Conservation (phyloP, 2,888 invertebrate genomes). For the Tachina lurida region DNA sequence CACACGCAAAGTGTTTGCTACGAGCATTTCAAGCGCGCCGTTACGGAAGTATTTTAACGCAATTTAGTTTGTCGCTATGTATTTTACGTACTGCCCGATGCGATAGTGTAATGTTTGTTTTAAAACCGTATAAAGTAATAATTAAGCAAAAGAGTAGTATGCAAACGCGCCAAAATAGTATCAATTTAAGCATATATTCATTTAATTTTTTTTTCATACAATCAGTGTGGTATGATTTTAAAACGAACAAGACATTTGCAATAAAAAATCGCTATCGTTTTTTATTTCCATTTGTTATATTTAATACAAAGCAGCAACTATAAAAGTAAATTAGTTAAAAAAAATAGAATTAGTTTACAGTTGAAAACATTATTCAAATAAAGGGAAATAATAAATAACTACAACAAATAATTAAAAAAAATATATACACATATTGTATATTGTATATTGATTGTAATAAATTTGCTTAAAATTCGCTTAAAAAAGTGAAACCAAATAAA, state of each 20-base stretch:
- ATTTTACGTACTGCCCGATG: constrained; percentile 15
- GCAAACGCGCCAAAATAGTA: constrained; percentile 58
- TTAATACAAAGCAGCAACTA: constrained; percentile 8
- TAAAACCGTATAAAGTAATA: constrained; percentile 37
- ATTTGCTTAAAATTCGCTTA: neutral
- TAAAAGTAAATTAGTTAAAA: constrained; percentile 41
- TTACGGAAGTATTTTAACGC: constrained; percentile 71
- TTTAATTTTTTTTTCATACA: constrained; percentile 12
- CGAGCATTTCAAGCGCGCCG: constrained; percentile 67
- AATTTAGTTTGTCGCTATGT: constrained; percentile 60
- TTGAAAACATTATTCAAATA: constrained; percentile 21
- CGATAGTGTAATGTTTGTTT: constrained; percentile 32
- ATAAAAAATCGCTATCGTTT: neutral
- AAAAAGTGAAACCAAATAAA: constrained; percentile 13
- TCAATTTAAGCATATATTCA: constrained; percentile 11
- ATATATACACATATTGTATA: too few relatives aligned
- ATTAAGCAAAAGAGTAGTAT: constrained; percentile 33
- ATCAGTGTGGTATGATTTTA: constrained; percentile 20
- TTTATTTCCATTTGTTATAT: neutral
- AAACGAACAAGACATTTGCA: constrained; percentile 8
- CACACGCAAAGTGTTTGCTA: constrained; percentile 56
- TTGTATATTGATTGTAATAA: constrained; percentile 15
- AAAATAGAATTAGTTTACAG: constrained; percentile 31
- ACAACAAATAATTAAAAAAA: constrained; percentile 13
- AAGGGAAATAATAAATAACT: neutral